Evolutionary conservation across 2,113 vertebrate species (phyloP), one percentile per base, ranked within the genome.

Genomic region (Sorex fumeus): DNA sequence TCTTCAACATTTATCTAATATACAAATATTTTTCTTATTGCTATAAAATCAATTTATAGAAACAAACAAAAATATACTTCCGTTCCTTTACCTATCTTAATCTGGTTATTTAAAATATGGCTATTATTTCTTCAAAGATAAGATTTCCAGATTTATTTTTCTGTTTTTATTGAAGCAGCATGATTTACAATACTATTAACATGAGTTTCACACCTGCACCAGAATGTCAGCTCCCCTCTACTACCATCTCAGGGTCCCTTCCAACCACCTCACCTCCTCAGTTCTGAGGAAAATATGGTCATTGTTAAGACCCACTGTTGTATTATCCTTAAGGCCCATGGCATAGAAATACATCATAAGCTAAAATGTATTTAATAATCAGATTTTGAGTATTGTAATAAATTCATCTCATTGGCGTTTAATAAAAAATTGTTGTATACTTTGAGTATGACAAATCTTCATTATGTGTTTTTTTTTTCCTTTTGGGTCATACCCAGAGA

Each of bases 41-140:
- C 76, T 32, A 25, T 66, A 67, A 78, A 4, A 69, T 85, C 75
- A 78, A 9, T 69, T 94, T 57, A 72, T 12, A 76, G 83, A 85
- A 91, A 85, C 64, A 3, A 43, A 32, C 70, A 32, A 60, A 67
- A 43, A 87, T 9, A 66, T 3, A 27, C 40, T 87, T 75, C 70
- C 36, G 32, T 13, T 43, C 60, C 9, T 3, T 50, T 64, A 81
- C 67, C 30, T 10, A 32, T 47, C 62, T 64, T 60, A 18, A 13
- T 67, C 60, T 71, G 60, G 30, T 60, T 88, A 66, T 91, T 1
- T 11, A 87, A 84, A 77, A 43, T 18, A 32, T 47, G 43, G 15
- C 40, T 88, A 1, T 71, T 60, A 53, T 87, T 43, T 53, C 18
- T 53, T 53, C 18, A 15, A 53, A 53, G 9, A 53, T 16, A 53